Evolutionary conservation across 2,113 vertebrate species (phyloP), one percentile per base, ranked within the genome.

Genomic region (Ammodytes marinus): DNA sequence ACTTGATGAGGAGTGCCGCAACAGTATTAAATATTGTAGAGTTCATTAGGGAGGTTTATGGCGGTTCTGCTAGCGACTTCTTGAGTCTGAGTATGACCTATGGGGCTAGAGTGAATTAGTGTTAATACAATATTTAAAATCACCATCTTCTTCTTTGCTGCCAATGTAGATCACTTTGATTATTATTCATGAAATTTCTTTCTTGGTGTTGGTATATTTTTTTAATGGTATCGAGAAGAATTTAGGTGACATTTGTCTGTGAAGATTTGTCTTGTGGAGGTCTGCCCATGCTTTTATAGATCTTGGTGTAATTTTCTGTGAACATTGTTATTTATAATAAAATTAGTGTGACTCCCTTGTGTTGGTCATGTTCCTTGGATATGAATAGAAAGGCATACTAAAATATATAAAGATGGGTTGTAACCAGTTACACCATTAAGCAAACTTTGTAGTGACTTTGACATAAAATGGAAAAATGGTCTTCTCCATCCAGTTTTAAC

Each of bases 1-100:
- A 89, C 83, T 89, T 86, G 53, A 85, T 92, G 77, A 91, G 91
- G 57, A 63, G 61, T 45, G 59, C 82, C 2, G 73, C 76, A 86
- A 74, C 72, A n/a, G 53, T 84, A 73, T 91, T 90, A 84, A 88
- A 88, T 86, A 80, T 76, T 82, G 78, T 82, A 74, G 86, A 90
- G 88, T 92, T 92, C 82, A 93, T 93, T 90, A 92, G 85, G 14
- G 4, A 66, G 59, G 79, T 90, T 91, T 93, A 91, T 90, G 63
- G 77, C 73, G 73, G 47, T 68, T 85, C 82, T 83, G 76, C 65
- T 83, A 2, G 52, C 52, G 74, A 89, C 79, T 86, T 80, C 55
- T 85, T 73, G 77, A 83, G 79, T 82, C 74, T 78, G 66, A 85
- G 75, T 55, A 65, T 78, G 79, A 89, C 85, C 90, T 86, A 52